Base-by-base conservation (phyloP, 2,888 invertebrate genomes). In the Chaetoderma sp. region DNA sequence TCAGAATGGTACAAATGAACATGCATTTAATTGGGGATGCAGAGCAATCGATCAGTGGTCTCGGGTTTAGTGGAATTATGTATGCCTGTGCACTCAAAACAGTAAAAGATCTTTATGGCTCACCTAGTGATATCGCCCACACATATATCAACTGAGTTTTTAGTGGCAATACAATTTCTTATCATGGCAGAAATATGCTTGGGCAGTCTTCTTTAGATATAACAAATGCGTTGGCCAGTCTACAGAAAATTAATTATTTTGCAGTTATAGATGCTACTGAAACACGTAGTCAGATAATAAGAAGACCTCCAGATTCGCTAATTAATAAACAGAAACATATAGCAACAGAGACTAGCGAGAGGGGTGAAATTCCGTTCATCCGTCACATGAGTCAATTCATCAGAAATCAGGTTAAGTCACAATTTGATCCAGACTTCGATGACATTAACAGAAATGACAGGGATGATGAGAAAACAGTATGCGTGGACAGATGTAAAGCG, bases 81-180 rank as follows among this genome's bases (percentile, higher is more conserved):
- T 59, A 64, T 42, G 42, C 64, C 0, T 59, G 54, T 6, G 64
- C 59, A 2, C 32, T 45, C n/a, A 64, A 64, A 27, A 42, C 13
- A 27, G 1, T 64, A 6, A 59, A 64, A 52, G 52, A 64, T 23
- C 52, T 59, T 32, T 64, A 59, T 27, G 59, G 64, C 1, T 54
- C 59, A 10, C 4, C 5, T 6, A 44, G 59, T 18, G n/a, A 16
- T n/a, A 59, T 64, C n/a, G 54, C 64, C 2, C 36, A 60, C n/a
- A 36, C 59, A 32, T 45, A 23, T 16, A 39, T 60, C 13, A 42
- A 50, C 6, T 60, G 54, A 33, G 32, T 64, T n/a, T 54, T 36
- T 2, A 32, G 54, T 10, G 64, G 55, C 5, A 6, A 23, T 8
- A 50, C 27, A 50, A 27, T 64, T 1, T 2, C 8, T 4, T 4